Evolutionary conservation across 2,113 vertebrate species (phyloP).

Genomic region (Myrmecophaga tridactyla): DNA sequence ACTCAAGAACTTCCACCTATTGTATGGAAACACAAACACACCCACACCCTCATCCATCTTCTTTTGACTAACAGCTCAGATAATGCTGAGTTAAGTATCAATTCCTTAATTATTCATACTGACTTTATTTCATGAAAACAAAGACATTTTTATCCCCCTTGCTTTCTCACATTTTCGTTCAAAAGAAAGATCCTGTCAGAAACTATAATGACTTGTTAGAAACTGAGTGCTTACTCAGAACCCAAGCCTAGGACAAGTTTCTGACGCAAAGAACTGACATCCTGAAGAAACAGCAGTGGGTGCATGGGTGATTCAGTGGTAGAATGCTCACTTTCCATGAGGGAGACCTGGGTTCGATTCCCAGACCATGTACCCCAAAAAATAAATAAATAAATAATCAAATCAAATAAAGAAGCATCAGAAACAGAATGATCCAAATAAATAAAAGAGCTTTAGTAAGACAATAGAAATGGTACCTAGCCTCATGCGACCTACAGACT

Average conservation of each 20-base stretch:
- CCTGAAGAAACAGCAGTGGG: not conserved
- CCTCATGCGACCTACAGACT: not conserved
- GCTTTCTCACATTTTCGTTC: slow-evolving; percentile 61
- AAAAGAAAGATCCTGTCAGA: slow-evolving; percentile 60
- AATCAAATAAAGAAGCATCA: not conserved
- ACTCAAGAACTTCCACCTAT: not conserved
- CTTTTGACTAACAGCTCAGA: slow-evolving; percentile 49
- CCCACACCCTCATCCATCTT: slow-evolving; percentile 38
- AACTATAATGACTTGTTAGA: slow-evolving; percentile 45
- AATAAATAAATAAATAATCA: too few species aligned
- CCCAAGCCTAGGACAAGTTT: not conserved
- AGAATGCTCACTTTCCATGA: too few species aligned
- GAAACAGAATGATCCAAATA: not conserved
- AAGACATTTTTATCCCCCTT: slow-evolving; percentile 43
- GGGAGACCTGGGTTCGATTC: too few species aligned
- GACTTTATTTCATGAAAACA: slow-evolving; percentile 60
- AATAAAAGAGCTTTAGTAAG: not conserved
- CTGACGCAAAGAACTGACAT: not conserved
- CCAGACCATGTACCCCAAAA: too few species aligned
- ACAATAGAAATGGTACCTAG: not conserved
- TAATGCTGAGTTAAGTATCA: slow-evolving; percentile 26
- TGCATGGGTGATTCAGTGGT: too few species aligned
- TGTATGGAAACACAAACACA: slow-evolving; percentile 30
- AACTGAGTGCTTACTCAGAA: slow-evolving; percentile 10
- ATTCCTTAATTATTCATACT: slow-evolving; percentile 63